phyloP scores from a whole-genome alignment of 2,113 vertebrate species.

The Geothlypis trichas region DNA sequence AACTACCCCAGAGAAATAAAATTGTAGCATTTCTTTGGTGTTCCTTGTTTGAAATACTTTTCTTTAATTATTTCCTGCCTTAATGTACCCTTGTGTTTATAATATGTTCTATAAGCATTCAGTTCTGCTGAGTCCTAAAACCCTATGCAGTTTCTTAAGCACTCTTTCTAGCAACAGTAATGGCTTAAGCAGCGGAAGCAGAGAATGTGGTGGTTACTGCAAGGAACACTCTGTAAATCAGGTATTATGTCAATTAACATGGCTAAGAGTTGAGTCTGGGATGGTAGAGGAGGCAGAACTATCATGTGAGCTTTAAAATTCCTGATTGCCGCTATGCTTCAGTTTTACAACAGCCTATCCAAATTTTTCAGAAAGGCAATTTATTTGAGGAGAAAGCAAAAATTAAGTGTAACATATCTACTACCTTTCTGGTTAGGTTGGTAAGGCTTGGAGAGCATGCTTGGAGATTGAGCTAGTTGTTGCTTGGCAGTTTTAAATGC shows the following conservation, averaged over 20 bases:
- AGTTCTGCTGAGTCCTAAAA: not conserved
- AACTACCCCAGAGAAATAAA: not conserved
- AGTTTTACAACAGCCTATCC: not conserved
- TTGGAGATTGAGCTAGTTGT: not conserved
- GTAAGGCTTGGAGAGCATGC: not conserved
- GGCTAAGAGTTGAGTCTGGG: not conserved
- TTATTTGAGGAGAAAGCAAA: not conserved
- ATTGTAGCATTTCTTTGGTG: not conserved
- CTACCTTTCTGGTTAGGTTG: not conserved
- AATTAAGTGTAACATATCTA: not conserved
- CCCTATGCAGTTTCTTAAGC: not conserved
- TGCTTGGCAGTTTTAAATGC: not conserved
- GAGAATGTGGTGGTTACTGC: not conserved
- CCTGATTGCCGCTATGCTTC: not conserved
- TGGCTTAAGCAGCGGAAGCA: not conserved
- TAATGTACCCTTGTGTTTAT: not conserved
- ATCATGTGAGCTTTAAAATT: not conserved
- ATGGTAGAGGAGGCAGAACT: not conserved
- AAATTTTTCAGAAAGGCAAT: not conserved
- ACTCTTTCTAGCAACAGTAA: not conserved
- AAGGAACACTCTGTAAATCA: slow-evolving; percentile 2
- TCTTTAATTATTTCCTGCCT: not conserved
- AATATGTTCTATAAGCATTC: not conserved
- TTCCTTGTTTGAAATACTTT: not conserved
- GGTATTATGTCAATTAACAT: not conserved